A percentile compares a stretch with the other conserved stretches of the same genome.
These are phyloP conservation scores for Telmatochromis brachygnathus DNA, from an alignment of 2,113 vertebrate species.

Conservation along the genomic window DNA sequence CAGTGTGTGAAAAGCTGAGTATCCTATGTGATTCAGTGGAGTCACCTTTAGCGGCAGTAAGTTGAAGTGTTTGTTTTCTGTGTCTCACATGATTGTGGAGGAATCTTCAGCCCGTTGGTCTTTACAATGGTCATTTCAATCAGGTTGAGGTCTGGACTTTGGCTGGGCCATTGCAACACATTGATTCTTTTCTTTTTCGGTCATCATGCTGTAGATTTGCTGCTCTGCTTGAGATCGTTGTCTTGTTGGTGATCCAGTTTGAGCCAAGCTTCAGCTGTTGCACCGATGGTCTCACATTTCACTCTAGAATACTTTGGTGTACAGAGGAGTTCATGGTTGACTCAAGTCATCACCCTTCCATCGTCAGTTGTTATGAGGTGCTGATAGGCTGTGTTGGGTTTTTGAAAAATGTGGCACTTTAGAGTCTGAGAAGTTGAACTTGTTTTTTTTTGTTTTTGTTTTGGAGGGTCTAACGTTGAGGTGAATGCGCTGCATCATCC, in stretches of 20 bases:
- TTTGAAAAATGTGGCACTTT: background rate
- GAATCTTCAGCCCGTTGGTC: background rate
- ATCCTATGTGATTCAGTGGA: background rate
- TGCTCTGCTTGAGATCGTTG: background rate
- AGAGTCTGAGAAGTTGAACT: background rate
- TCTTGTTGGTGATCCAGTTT: background rate
- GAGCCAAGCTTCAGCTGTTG: background rate
- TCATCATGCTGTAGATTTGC: background rate
- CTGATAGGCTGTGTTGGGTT: background rate
- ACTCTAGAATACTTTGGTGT: background rate
- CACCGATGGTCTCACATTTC: background rate
- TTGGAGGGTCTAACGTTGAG: background rate
- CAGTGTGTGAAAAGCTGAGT: background rate
- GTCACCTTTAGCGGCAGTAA: background rate
- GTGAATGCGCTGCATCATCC: background rate
- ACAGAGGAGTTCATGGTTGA: background rate
- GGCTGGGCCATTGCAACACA: background rate
- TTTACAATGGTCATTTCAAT: background rate
- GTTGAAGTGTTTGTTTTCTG: background rate
- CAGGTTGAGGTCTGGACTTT: background rate
- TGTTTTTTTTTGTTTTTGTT: background rate
- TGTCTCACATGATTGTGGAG: background rate
- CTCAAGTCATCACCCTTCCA: background rate
- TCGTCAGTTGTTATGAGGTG: background rate
- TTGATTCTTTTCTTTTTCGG: background rate